A percentile compares a stretch with the other conserved stretches of the same genome.
These are phyloP conservation scores for Bombus superbus DNA, from an alignment of 1,140 invertebrate species.

Conservation along the genomic window DNA sequence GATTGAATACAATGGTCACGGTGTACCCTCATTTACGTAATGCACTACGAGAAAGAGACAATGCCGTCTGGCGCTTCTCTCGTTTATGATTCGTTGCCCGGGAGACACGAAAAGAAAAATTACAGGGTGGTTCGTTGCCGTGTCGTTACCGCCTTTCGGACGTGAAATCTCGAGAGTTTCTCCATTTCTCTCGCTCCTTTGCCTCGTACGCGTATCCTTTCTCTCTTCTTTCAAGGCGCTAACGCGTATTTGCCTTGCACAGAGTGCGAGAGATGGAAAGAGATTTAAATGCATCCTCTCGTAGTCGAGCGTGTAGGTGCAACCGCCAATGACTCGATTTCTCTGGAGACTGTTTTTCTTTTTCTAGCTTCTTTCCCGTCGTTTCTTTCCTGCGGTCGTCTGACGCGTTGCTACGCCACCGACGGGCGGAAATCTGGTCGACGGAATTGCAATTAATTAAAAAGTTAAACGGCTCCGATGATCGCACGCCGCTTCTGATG, in stretches of 20 bases:
- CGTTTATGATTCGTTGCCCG: constrained; percentile 59
- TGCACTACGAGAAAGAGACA: constrained; percentile 64
- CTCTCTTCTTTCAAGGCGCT: not conserved
- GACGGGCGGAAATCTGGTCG: constrained; percentile 4
- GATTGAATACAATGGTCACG: constrained; percentile 67
- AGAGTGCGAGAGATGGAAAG: not conserved
- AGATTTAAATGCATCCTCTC: constrained; percentile 8
- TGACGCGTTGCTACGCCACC: not conserved
- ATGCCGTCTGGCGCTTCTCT: constrained; percentile 61
- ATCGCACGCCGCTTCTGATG: not conserved
- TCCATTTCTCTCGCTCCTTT: not conserved
- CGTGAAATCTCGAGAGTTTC: constrained; percentile 43
- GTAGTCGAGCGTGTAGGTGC: constrained; percentile 13
- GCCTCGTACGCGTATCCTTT: not conserved
- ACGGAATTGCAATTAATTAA: constrained; percentile 32
- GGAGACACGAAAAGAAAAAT: constrained; percentile 57
- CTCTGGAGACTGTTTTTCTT: constrained; percentile 26
- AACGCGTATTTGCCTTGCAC: not conserved
- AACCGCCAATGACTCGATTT: constrained; percentile 40
- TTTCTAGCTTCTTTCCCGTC: not conserved
- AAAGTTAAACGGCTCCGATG: constrained; percentile 16
- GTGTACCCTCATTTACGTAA: constrained; percentile 75
- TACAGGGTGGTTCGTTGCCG: constrained; percentile 37
- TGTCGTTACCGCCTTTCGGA: constrained; percentile 40
- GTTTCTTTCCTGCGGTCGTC: not conserved